Evolutionary conservation across 2,888 invertebrate species (phyloP).

Genomic region (Platycnemis pennipes): DNA sequence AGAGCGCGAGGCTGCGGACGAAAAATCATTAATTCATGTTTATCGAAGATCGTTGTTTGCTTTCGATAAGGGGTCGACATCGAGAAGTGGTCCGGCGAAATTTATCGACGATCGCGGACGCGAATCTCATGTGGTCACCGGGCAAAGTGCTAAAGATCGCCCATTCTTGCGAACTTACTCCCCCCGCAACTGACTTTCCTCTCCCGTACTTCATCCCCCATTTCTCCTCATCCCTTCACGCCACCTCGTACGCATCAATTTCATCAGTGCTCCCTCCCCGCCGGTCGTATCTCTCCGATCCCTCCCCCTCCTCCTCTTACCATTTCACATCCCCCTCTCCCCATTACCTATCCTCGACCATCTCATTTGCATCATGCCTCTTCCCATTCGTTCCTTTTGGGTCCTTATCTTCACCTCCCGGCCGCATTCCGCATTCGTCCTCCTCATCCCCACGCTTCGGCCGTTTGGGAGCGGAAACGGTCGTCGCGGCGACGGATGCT

Average conservation of each 20-base stretch:
- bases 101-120: not conserved
- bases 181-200: not conserved
- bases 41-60: conserved; percentile 3
- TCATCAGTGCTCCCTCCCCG: not conserved
- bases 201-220: not conserved
- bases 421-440: not conserved
- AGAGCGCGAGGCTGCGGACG: not conserved
- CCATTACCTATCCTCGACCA: not conserved
- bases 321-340: not conserved
- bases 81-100: not conserved
- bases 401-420: not conserved
- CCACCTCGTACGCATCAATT: no score
- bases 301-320: not conserved
- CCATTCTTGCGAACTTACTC: not conserved
- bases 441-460: not conserved
- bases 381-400: not conserved
- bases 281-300: not conserved
- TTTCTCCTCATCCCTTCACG: not conserved
- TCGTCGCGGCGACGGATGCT: not conserved
- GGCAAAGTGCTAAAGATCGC: not conserved
- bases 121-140: not conserved
- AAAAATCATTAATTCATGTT: conserved; percentile 10
- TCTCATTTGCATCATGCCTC: not conserved
- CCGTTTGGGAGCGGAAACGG: not conserved
- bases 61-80: conserved; percentile 11